Base-by-base conservation (phyloP, 2,113 vertebrate species). In the Gasterosteus nipponicus region DNA sequence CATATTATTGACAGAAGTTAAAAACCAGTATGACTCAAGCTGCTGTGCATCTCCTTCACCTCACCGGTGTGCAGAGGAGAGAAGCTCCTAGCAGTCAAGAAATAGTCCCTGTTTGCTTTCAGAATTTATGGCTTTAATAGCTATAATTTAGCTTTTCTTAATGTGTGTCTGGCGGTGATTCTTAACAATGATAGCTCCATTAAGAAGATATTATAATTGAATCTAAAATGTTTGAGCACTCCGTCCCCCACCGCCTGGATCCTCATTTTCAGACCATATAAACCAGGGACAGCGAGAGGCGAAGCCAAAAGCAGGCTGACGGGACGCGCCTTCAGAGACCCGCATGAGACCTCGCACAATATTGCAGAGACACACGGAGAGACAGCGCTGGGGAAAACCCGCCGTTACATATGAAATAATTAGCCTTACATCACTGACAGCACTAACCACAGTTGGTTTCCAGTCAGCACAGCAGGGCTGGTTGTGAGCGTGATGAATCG, bases 401-500 rank as follows among this genome's bases (percentile, higher is more conserved):
- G 8, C 44, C 10, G 62, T 63, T 74, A 46, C 62, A 58, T 47
- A 62, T 42, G 49, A 33, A 53, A 54, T 82, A 41, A 86, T 84
- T 75, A 66, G 80, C 78, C 69, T 69, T 29, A 42, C 73, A 77
- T 77, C 60, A 44, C 62, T 49, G 63, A 61, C 68, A 31, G 38
- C 7, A 53, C 22, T 58, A 76, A 73, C 49, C 47, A 22, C 60
- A 38, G 29, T 67, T 19, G 29, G 73, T 82, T 73, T 74, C 62
- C 77, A 64, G 83, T 72, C 64, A 83, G 78, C 62, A 57, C 78
- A 76, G 77, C 54, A 56, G 81, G 41, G 10, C 46, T 29, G 26
- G 49, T 26, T 53, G 66, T 67, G 54, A 61, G 54, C 57, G 42
- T 57, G 38, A 77, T 31, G 41, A 46, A 62, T 26, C 67, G 10